Percentiles rank a stretch among this genome's conserved stretches.
Evolutionary conservation across 37 sponge, comb jelly and placozoan genomes (phyloP).

Genomic region (Halisarca cf. caerulea): DNA sequence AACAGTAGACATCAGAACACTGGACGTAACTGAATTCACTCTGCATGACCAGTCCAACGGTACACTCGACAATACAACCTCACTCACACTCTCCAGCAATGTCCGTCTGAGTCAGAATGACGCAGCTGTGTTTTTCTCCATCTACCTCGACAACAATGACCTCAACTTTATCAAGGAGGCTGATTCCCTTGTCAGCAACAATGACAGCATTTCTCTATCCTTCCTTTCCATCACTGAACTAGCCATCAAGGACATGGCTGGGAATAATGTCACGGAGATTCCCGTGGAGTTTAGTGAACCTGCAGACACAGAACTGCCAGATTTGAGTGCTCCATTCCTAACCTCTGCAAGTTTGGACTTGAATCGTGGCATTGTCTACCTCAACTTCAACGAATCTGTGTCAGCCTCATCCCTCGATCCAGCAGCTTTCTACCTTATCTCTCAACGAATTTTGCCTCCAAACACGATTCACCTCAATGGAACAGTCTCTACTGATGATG

Average conservation of each 20-base stretch:
- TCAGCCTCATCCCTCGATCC: slow-evolving; percentile 36
- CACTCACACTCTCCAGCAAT: slow-evolving; percentile 18
- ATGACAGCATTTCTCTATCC: slow-evolving; percentile 33
- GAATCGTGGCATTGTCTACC: slow-evolving; percentile 56
- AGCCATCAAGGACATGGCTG: slow-evolving; percentile 71
- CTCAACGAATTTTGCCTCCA: slow-evolving; percentile 25
- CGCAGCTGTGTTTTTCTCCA: slow-evolving; percentile 45
- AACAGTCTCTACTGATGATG: slow-evolving; percentile 33
- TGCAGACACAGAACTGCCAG: slow-evolving; percentile 44
- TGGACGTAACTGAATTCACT: slow-evolving; percentile 36
- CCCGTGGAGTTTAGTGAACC: slow-evolving; percentile 28
- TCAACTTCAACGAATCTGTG: slow-evolving; percentile 78
- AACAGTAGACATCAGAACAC: slow-evolving; percentile 61
- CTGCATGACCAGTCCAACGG: slow-evolving; percentile 62
- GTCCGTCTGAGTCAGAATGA: slow-evolving; percentile 19
- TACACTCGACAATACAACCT: not conserved
- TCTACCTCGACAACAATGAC: slow-evolving; percentile 64
- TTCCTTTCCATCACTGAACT: slow-evolving; percentile 44
- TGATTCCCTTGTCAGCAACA: slow-evolving; percentile 38
- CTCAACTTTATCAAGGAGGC: slow-evolving; percentile 81
- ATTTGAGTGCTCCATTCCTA: slow-evolving; percentile 66
- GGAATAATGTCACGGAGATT: slow-evolving; percentile 60
- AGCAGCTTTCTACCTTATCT: slow-evolving; percentile 31
- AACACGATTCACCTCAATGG: slow-evolving; percentile 42
- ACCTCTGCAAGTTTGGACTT: slow-evolving; percentile 64